Evolutionary conservation across 1,140 invertebrate species (phyloP), one percentile per base, ranked within the genome.

Genomic region (Wasmannia auropunctata): DNA sequence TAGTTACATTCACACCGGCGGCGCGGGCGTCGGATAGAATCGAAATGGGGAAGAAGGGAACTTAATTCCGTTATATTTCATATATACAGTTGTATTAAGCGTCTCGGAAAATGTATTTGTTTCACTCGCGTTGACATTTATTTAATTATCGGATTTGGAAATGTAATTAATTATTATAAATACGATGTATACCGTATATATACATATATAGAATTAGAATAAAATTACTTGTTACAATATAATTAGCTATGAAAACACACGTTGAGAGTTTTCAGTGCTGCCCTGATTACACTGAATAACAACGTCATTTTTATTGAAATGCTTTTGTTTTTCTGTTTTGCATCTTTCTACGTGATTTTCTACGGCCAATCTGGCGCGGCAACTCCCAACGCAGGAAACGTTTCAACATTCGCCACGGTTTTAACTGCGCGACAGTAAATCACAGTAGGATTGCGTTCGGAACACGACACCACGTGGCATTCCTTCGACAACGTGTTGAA

Each of bases 401-500:
- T 62, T 83, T 74, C 79, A 58, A 74, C 79, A 58, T 67, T 81
- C 28, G 28, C 40, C 28, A 58, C 79, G 67, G 40, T 83, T 83
- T 83, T 83, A 83, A 83, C 65, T 25, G 79, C 11, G 67, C 67
- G 67, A 83, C 79, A 83, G 37, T 83, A 83, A 83, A 83, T 83
- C 79, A 83, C 79, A 46, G 67, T 74, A 74, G 79, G 51, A 74
- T 83, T 83, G 79, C 54, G 79, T 72, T 83, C 51, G 79, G 28
- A 74, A 83, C 65, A 83, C 79, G 79, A 83, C 69, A 83, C 79
- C 79, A 83, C 79, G 79, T 83, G 79, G 79, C 79, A 83, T 83
- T 83, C 79, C 79, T 74, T 83, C 79, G 79, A 83, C 79, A 83
- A 83, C 79, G 79, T 83, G 79, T 83, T 83, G 67, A 74, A 83